These are phyloP conservation scores for Peromyscus eremicus DNA, from an alignment of 2,797 vertebrate genomes.

Conservation along the genomic window DNA sequence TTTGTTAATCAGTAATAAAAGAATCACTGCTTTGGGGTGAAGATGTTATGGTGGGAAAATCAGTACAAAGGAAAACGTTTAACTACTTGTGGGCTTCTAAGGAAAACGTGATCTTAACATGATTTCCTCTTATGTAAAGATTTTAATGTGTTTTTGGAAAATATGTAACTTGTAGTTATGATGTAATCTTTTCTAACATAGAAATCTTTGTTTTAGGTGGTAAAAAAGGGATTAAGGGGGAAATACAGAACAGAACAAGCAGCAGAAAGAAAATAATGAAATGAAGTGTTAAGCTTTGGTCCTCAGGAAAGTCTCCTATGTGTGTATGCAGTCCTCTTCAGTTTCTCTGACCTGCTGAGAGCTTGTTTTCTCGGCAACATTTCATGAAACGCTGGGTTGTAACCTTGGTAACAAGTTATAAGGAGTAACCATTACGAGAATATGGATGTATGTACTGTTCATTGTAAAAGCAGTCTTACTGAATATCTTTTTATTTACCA, in stretches of 20 bases:
- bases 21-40: not conserved
- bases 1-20: no score
- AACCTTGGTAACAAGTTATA: conserved; percentile 25
- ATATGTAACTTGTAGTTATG: not conserved
- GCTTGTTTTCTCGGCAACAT: not conserved
- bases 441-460: not conserved
- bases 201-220: not conserved
- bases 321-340: not conserved
- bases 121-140: not conserved
- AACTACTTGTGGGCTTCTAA: not conserved
- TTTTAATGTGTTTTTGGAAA: not conserved
- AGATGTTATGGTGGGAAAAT: not conserved
- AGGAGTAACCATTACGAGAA: conserved; percentile 22
- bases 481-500: conserved; percentile 3
- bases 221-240: not conserved
- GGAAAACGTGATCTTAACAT: not conserved
- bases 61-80: not conserved
- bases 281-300: not conserved
- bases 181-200: not conserved
- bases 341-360: not conserved
- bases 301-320: not conserved
- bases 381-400: conserved; percentile 42
- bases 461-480: conserved; percentile 25
- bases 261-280: not conserved
- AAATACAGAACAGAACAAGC: not conserved